Percentiles rank a stretch among this genome's conserved stretches.
These are phyloP conservation scores for Polyommatus iphigenia DNA, from an alignment of 2,888 invertebrate species.

Conservation along the genomic window DNA sequence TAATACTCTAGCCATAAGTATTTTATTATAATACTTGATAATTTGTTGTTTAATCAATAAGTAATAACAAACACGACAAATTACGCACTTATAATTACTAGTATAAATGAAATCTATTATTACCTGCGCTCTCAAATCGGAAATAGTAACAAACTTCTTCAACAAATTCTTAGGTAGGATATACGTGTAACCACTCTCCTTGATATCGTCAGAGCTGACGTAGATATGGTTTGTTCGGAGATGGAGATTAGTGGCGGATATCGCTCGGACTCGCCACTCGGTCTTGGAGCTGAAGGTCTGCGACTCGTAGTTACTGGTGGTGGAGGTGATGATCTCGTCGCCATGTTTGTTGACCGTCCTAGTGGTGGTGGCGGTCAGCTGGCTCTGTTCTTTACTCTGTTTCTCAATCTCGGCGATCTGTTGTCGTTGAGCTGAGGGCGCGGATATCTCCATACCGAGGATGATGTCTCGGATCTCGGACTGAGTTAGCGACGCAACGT, in stretches of 20 bases:
- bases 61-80: no score
- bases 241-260: slow-evolving; percentile 98
- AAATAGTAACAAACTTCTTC: slow-evolving; percentile 99
- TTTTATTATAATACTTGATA: no score
- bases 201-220: slow-evolving; percentile 99
- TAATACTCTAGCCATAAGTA: no score
- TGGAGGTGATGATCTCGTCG: slow-evolving; percentile 99
- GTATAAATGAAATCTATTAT: slow-evolving; percentile 40
- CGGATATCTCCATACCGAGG: slow-evolving; percentile 99
- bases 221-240: slow-evolving; percentile 99
- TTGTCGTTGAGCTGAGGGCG: slow-evolving; percentile 98
- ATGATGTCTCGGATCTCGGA: slow-evolving; percentile 99
- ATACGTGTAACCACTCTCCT: slow-evolving; percentile 99
- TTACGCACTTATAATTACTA: no score
- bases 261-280: slow-evolving; percentile 99
- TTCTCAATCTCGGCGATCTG: slow-evolving; percentile 99
- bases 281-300: slow-evolving; percentile 98
- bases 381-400: slow-evolving; percentile 99
- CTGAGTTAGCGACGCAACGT: slow-evolving; percentile 98
- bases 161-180: slow-evolving; percentile 97
- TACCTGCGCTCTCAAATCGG: slow-evolving; percentile 97
- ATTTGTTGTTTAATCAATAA: no score
- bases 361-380: slow-evolving; percentile 98
- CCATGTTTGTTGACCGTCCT: slow-evolving; percentile 99
- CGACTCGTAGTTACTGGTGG: slow-evolving; percentile 99